These are phyloP conservation scores for Kuschelorhynchus macadamiae DNA, from an alignment of 2,888 invertebrate species.

Conservation along the genomic window DNA sequence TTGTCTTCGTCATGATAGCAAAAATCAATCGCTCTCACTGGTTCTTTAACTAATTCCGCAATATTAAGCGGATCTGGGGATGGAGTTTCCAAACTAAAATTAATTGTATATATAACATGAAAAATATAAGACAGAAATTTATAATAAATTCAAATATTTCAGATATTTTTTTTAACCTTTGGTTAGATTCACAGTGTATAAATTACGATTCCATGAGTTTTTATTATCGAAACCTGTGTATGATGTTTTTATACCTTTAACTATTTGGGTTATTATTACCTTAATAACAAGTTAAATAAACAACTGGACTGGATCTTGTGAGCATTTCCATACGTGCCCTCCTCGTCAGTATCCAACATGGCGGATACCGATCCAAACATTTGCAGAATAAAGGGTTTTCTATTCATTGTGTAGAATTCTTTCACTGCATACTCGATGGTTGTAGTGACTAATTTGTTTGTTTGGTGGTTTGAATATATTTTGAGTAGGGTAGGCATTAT, in stretches of 20 bases:
- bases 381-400: conserved; percentile 98
- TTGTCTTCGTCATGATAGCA: conserved; percentile 99
- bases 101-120: too few species aligned
- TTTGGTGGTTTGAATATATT: conserved; percentile 98
- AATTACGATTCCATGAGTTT: not conserved
- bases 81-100: conserved; percentile 85
- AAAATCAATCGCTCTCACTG: conserved; percentile 95
- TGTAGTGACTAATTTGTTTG: conserved; percentile 93
- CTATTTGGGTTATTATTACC: too few species aligned
- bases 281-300: conserved; percentile 90
- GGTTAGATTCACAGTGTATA: too few species aligned
- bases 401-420: conserved; percentile 97
- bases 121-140: too few species aligned
- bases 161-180: too few species aligned
- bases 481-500: conserved; percentile 98
- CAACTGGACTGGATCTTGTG: conserved; percentile 90
- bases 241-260: too few species aligned
- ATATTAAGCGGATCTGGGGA: conserved; percentile 95
- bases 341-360: conserved; percentile 92
- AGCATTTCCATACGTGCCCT: conserved; percentile 90
- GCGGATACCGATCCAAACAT: conserved; percentile 99
- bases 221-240: too few species aligned
- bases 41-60: conserved; percentile 91
- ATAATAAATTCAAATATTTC: too few species aligned
- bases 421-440: conserved; percentile 98